Evolutionary conservation across 2,797 vertebrate genomes (phyloP).

Genomic region (Perodicticus potto): DNA sequence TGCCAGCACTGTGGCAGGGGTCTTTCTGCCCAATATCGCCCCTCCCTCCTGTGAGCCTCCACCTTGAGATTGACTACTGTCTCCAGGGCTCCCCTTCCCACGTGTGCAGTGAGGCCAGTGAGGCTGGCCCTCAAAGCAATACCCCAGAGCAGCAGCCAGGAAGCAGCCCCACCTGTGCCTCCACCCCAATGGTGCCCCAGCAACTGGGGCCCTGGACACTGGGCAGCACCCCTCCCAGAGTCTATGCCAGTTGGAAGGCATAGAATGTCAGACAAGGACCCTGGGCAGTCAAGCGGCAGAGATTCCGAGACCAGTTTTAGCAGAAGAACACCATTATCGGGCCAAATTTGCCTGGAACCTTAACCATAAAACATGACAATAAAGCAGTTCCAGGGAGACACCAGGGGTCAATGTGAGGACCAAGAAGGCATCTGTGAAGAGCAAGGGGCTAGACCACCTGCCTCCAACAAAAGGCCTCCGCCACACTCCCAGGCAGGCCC

Average conservation of each 20-base stretch:
- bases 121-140: not conserved
- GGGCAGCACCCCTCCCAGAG: not conserved
- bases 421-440: not conserved
- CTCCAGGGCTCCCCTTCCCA: not conserved
- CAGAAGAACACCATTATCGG: not conserved
- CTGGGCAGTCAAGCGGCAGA: not conserved
- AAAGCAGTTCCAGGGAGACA: not conserved
- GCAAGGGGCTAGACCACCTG: not conserved
- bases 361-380: not conserved
- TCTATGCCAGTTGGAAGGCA: not conserved
- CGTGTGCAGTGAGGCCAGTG: not conserved
- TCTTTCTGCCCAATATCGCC: not conserved
- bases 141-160: not conserved
- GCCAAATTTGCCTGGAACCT: not conserved
- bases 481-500: not conserved
- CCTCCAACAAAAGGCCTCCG: not conserved
- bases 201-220: fast-evolving
- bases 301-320: not conserved
- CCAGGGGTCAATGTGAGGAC: not conserved
- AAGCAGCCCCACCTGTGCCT: not conserved
- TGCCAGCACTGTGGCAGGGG: not conserved
- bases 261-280: not conserved
- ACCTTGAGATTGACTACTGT: not conserved
- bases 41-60: not conserved
- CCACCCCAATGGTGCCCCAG: fast-evolving